Evolutionary conservation across 2,797 vertebrate species (phyloP), one percentile per base, ranked within the genome.

Genomic region (Adrianichthys oophorus): DNA sequence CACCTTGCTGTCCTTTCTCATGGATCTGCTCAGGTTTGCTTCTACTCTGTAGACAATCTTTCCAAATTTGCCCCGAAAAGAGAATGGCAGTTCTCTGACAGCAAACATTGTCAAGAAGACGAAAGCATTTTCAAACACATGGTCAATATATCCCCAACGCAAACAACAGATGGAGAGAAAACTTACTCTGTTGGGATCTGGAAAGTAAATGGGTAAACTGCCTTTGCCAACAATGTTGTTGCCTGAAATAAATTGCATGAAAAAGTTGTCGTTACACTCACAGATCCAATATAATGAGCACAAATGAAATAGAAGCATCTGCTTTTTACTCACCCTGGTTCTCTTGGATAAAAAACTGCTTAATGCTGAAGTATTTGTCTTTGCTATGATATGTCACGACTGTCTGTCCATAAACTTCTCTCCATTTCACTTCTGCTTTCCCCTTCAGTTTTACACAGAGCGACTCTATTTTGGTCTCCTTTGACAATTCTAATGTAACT

Each of bases 371-470:
- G 63, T 68, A 88, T 45, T 89, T 86, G 7, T 85, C 65, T 17
- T 89, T 86, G 15, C 52, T 62, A 1, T 24, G 4, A 55, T 86
- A 85, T 0, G 15, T 37, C 5, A 71, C 4, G 0, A 15, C 4
- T 0, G 2, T 21, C 45, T 48, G 15, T 19, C 77, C 71, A 5
- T 78, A 2, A 1, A 2, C 1, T 44, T 88, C 76, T 0, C 19
- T 66, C 85, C 81, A 88, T 5, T 0, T 15, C 8, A 87, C 83
- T 2, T 74, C 1, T 0, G 85, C 86, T 56, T 90, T 89, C 7
- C 90, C 90, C 57, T 89, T 91, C n/a, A 88, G 62, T 73, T 89
- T 87, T 0, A 91, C 52, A 14, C 21, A 48, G 19, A 92, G 60
- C 1, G 62, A 66, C 7, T 76, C 12, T 42, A 91, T 65, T 24